These are phyloP conservation scores for Neodontobutis hainanensis DNA, from an alignment of 2,113 vertebrate species.

Conservation along the genomic window DNA sequence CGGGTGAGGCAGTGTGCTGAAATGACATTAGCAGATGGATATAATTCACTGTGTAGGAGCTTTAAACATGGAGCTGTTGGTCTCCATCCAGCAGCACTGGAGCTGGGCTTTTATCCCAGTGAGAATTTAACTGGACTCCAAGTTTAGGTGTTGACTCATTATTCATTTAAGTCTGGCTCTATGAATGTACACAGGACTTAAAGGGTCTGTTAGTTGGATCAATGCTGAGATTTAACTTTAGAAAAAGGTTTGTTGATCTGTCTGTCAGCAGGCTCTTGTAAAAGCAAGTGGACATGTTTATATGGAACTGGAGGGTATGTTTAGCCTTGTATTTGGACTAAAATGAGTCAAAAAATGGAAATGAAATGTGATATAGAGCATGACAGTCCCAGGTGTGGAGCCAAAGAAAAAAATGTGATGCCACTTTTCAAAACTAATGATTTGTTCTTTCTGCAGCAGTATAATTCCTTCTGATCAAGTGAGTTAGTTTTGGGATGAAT, in stretches of 20 bases:
- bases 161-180: slow-evolving; percentile 38
- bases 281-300: slow-evolving; percentile 6
- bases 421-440: no score
- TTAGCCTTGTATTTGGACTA: not conserved
- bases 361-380: not conserved
- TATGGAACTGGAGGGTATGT: not conserved
- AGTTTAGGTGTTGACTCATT: slow-evolving; percentile 48
- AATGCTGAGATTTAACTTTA: not conserved
- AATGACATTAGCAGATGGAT: slow-evolving; percentile 64
- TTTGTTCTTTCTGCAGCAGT: no score
- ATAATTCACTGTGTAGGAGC: slow-evolving; percentile 49
- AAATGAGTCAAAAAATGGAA: not conserved
- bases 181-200: slow-evolving; percentile 10
- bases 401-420: not conserved
- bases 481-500: not conserved
- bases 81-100: slow-evolving; percentile 30
- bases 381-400: not conserved
- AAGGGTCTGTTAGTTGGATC: slow-evolving; percentile 28
- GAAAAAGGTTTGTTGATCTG: slow-evolving; percentile 2
- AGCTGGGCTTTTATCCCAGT: slow-evolving; percentile 27
- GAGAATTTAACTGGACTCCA: slow-evolving; percentile 39
- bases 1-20: slow-evolving; percentile 25
- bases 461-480: no score
- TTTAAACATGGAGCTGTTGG: slow-evolving; percentile 35
- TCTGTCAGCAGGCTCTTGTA: not conserved